Evolutionary conservation across 2,797 vertebrate genomes (phyloP), one percentile per base, ranked within the genome.

Genomic region (Smutsia temminckii): DNA sequence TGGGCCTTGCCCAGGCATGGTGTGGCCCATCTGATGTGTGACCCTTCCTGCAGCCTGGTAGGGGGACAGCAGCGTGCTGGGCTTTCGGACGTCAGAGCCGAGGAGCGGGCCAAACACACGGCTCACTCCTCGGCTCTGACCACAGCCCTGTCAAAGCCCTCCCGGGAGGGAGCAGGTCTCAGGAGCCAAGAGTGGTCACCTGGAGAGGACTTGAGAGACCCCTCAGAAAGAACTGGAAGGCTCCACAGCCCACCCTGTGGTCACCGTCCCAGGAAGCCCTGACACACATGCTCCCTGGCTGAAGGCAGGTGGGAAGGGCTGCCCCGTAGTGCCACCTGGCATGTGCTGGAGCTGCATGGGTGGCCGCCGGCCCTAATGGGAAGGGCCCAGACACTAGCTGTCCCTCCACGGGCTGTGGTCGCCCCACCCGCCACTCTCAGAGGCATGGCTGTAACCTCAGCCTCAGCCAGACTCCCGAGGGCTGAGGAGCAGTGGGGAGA

Each of bases 11-110:
- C 42, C 29, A 1, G n/a, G 40, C 59, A 23, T 8, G 0, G 20
- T 2, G 21, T 5, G 27, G 18, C 16, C 14, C 34, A 2, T 53
- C 17, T n/a, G 42, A 6, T 34, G 21, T 29, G 0, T 18, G 21
- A 20, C 51, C 63, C 80, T 75, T 9, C 37, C 25, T 1, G 4
- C 4, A 17, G 57, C 75, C 69, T 66, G 46, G 55, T 17, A 1
- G 46, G 20, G 27, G 25, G 7, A 0, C 40, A 11, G 3, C 12
- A 21, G 21, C 5, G 0, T 32, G 40, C 17, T 21, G 34, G 37
- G 27, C 16, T 68, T 57, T 69, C 85, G 69, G 37, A 46, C 1
- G 17, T 85, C 59, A 86, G 61, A 79, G 37, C 37, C 8, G 20
- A 72, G 72, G 29, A 3, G 3, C 23, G 11, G 14, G 40, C 25